These are phyloP conservation scores for Delphinus delphis DNA, from an alignment of 2,113 vertebrate genomes.

Conservation along the genomic window DNA sequence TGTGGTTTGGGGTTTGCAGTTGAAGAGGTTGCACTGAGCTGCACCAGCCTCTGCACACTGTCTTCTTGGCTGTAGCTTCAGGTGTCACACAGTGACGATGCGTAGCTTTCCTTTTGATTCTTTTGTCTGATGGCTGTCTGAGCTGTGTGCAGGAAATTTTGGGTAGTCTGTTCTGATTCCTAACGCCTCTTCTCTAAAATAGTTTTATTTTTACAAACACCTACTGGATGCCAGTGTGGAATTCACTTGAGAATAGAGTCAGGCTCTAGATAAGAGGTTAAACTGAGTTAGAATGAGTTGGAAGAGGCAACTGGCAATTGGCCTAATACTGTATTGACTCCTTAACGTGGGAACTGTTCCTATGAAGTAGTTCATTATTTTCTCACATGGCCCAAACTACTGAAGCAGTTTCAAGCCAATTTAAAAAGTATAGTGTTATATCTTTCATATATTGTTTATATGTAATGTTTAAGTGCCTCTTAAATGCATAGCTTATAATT, in stretches of 20 bases:
- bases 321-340: not conserved
- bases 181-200: not conserved
- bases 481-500: slow-evolving; percentile 45
- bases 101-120: not conserved
- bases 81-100: not conserved
- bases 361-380: not conserved
- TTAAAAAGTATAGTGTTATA: slow-evolving; percentile 29
- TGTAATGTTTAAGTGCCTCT: slow-evolving; percentile 24
- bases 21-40: not conserved
- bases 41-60: not conserved
- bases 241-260: not conserved
- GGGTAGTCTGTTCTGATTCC: not conserved
- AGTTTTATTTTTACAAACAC: not conserved
- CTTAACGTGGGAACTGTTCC: not conserved
- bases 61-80: not conserved
- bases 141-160: not conserved
- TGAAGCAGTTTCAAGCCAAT: not conserved
- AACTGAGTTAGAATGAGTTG: not conserved
- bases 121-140: not conserved
- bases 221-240: not conserved
- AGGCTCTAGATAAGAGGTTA: not conserved
- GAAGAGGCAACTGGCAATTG: not conserved
- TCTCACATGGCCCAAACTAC: not conserved
- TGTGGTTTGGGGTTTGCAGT: not conserved
- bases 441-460: slow-evolving; percentile 9